Base-by-base conservation (phyloP, 2,113 vertebrate species). In the Silurus asotus region DNA sequence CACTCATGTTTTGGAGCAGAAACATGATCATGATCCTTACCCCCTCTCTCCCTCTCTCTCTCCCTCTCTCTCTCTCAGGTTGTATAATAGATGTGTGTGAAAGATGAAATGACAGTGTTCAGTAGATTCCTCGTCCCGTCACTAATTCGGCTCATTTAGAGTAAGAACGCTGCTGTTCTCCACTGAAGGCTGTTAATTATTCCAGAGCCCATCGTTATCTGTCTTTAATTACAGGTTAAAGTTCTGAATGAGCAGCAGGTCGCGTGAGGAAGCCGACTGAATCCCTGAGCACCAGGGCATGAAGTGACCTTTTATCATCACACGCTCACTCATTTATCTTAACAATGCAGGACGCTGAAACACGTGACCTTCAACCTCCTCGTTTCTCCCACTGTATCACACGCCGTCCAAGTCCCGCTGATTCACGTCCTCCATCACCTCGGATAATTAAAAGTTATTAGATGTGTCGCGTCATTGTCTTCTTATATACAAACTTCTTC, bases 301-400 rank as follows among this genome's bases (percentile, higher is more conserved):
- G 88, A 88, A 77, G 89, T 93, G 91, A 90, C 92, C 89, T 92
- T 93, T 93, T 74, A 89, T 86, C 87, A 86, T 90, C 89, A 88
- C 88, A 89, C 89, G 88, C 88, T 89, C 89, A 88, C 90, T 93
- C 88, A 90, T 92, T 93, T 91, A 93, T 92, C 91, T 91, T 89
- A 90, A 88, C 83, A 88, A 87, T 90, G 89, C 90, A 20, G 86
- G 89, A 93, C 92, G 94, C 91, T 89, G 91, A 94, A 92, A 92
- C 87, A 86, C 86, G 83, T 94, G 93, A 94, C 94, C 93, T 94
- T 94, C 91, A 87, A 78, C 84, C 53, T 88, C 88, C 86, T 62
- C 87, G 90, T 91, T 93, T 89, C 76, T 83, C 74, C 84, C 75
- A 87, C 84, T 87, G 83, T 77, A 65, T 83, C 85, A 85, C 61